These are phyloP conservation scores for Urocolius indicus DNA, from an alignment of 2,113 vertebrate genomes.

Conservation along the genomic window DNA sequence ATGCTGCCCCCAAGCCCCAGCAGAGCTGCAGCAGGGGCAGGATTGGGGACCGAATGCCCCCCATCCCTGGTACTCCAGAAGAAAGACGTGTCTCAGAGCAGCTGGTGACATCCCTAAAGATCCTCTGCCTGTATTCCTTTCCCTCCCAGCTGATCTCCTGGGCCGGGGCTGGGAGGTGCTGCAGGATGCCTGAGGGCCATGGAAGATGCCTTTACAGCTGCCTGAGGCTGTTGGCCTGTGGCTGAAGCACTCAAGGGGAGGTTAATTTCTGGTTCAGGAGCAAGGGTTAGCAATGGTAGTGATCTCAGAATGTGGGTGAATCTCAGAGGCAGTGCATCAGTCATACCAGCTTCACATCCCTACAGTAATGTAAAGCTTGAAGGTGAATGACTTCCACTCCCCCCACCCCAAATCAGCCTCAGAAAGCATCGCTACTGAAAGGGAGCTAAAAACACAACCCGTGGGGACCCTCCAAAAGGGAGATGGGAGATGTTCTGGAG, in stretches of 20 bases:
- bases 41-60: neutral
- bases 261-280: neutral
- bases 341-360: neutral
- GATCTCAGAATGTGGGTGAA: neutral
- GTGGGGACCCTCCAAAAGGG: neutral
- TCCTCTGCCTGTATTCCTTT: neutral
- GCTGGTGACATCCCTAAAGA: neutral
- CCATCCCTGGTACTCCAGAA: neutral
- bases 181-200: neutral
- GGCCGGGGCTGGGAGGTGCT: neutral
- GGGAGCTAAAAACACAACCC: conserved; percentile 21
- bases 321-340: neutral
- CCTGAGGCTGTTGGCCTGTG: neutral
- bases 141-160: neutral
- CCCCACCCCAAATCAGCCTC: neutral
- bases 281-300: neutral
- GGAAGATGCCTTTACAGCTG: neutral
- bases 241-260: neutral
- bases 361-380: neutral
- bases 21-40: neutral
- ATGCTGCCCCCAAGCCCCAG: neutral
- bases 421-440: neutral
- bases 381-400: neutral
- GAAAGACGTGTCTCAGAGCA: neutral
- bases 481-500: neutral